phyloP scores from a whole-genome alignment of 2,797 vertebrate species.

The Poeciliopsis presidionis region DNA sequence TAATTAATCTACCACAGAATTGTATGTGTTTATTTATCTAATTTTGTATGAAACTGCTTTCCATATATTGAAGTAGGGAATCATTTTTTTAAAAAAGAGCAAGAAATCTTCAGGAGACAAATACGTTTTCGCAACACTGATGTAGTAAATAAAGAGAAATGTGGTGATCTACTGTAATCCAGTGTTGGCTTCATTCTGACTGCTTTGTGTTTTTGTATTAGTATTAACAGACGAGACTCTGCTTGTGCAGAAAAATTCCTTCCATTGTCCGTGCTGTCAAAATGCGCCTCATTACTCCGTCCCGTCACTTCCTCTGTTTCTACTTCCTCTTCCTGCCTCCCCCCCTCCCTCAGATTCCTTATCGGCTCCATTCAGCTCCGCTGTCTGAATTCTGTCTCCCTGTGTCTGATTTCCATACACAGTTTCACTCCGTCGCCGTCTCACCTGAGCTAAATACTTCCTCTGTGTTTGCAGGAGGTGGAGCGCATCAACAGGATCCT shows the following conservation, averaged over 20 bases:
- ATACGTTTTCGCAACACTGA: too few relatives aligned
- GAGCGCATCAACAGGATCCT: constrained; percentile 91
- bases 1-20: too few relatives aligned
- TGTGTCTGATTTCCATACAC: background rate
- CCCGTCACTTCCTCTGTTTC: constrained; percentile 39
- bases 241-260: background rate
- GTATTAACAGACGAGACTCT: background rate
- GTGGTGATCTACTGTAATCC: background rate
- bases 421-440: background rate
- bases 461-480: constrained; percentile 81
- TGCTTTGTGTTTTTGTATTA: background rate
- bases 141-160: background rate
- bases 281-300: constrained; percentile 35
- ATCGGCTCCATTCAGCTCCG: background rate
- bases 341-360: constrained; percentile 51
- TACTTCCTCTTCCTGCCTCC: constrained; percentile 50
- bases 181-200: background rate
- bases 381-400: background rate
- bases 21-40: too few relatives aligned
- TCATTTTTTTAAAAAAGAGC: too few relatives aligned
- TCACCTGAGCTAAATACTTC: background rate
- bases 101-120: too few relatives aligned
- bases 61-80: too few relatives aligned
- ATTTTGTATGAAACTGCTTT: too few relatives aligned
- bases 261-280: constrained; percentile 19